Evolutionary conservation across 2,888 invertebrate species (phyloP), one percentile per base, ranked within the genome.

Genomic region (Synergus itoensis): DNA sequence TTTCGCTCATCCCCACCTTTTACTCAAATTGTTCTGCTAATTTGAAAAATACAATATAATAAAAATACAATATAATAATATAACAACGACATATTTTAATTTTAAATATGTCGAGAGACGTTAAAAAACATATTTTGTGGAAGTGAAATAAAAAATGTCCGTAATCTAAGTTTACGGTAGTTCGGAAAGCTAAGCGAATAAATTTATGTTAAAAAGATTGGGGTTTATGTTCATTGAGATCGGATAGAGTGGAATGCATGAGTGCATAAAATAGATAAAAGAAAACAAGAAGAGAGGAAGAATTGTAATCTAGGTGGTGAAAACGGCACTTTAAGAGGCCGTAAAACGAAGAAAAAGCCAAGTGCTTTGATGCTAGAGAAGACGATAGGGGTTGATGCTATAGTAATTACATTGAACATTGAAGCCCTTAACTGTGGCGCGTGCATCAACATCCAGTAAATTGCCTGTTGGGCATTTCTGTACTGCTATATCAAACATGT

Each of bases 361-460:
- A 69, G 14, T 28, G 2, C 53, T 73, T 73, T 73, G 53, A 73
- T 48, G 73, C 48, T n/a, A 28, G n/a, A 9, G 36, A 73, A 73
- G 36, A 40, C 36, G 36, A 40, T 53, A 11, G n/a, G 53, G 36
- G 53, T 40, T 73, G 16, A 40, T 48, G 53, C n/a, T 73, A 53
- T 9, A 48, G 73, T n/a, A 53, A 73, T 73, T 73, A 73, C 36
- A 16, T 36, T 53, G 36, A 73, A 60, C n/a, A n/a, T 57, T 9
- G 18, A 48, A 48, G 48, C 36, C 48, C n/a, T 28, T 28, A 69
- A n/a, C 53, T 73, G 28, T 16, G n/a, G 36, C 40, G 40, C 36
- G 11, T 53, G 14, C 48, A 53, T 48, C 53, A 53, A 57, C 73
- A 73, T 53, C 73, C 73, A 73, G 36, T 73, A 73, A 73, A 73